Evolutionary conservation across 2,113 vertebrate species (phyloP), one percentile per base, ranked within the genome.

Genomic region (Serinus canaria): DNA sequence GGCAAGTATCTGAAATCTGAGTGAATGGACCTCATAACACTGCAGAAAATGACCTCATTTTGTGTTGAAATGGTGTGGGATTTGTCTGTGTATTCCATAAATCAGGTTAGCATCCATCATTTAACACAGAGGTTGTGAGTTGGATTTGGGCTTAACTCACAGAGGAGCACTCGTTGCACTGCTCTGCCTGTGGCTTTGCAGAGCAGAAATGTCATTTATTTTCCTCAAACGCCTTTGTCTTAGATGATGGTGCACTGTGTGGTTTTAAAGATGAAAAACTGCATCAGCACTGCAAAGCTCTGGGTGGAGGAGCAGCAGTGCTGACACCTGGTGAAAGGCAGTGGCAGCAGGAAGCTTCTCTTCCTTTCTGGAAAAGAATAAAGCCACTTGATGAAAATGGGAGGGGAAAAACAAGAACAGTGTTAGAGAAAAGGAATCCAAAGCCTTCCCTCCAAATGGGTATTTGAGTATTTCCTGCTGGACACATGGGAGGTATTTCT

Each of bases 1-100:
- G 99, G 99, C 99, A 98, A 97, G 98, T 98, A 98, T 98, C 97
- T 89, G 39, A 76, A 63, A 15, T 83, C 37, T 67, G 2, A 35
- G 10, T 1, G 4, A 44, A 59, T 39, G 41, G 31, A 6, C 66
- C 13, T 37, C 62, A 1, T 15, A 46, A 31, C 67, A 46, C n/a
- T 49, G 22, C 63, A 49, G 12, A 41, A 4, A 59, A 23, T 56
- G 4, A 10, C 9, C 81, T 83, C 6, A 19, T 55, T 22, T 62
- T 18, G 4, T 41, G 15, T 18, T 80, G 52, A 16, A 90, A 46
- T 37, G 47, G 2, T 67, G 31, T 66, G 60, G 37, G 56, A 37
- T 74, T 78, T 46, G 43, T 46, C 3, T 14, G 18, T 23, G 46
- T 41, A 1, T 53, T 66, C 70, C n/a, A 7, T 24, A 33, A 90